Evolutionary conservation across 2,113 vertebrate species (phyloP), one percentile per base, ranked within the genome.

Genomic region (Bungarus multicinctus): DNA sequence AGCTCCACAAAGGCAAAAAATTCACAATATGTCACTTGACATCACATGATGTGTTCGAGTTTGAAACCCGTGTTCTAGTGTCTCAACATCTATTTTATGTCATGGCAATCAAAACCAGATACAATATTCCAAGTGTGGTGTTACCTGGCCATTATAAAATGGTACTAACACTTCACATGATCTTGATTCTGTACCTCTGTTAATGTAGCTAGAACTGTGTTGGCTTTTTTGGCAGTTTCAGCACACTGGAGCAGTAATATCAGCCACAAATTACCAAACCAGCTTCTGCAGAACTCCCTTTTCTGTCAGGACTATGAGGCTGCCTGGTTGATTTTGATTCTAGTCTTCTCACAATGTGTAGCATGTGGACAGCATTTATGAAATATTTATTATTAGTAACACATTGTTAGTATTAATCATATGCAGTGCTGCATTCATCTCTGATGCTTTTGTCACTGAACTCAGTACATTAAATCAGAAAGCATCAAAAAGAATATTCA

Each of bases 321-420:
- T 54, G 81, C 30, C 22, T 88, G 50, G 85, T 16, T 8, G 6
- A 45, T 85, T 91, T 85, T 54, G 52, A 23, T 92, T 53, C n/a
- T 34, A 69, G 30, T 64, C 58, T 88, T 69, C 39, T 81, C 30
- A 27, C 87, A 54, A 16, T 11, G n/a, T 27, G 3, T 87, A 74
- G 3, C 50, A 88, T 74, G 25, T 43, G 47, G 30, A 25, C 53
- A 53, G 11, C 25, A 7, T 47, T 58, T 53, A 88, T n/a, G 16
- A 55, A 69, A 69, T 92, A 64, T 92, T 7, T 25, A 88, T 92
- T 69, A 91, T 30, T 43, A 60, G 39, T 69, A 92, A 88, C 53
- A 27, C 54, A 53, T 64, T 27, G n/a, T 54, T 64, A 64, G 57
- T 39, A 69, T 69, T 47, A 50, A 47, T 86, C 45, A 50, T 87